phyloP scores from a whole-genome alignment of 2,113 vertebrate genomes.

The Eulemur macaco region DNA sequence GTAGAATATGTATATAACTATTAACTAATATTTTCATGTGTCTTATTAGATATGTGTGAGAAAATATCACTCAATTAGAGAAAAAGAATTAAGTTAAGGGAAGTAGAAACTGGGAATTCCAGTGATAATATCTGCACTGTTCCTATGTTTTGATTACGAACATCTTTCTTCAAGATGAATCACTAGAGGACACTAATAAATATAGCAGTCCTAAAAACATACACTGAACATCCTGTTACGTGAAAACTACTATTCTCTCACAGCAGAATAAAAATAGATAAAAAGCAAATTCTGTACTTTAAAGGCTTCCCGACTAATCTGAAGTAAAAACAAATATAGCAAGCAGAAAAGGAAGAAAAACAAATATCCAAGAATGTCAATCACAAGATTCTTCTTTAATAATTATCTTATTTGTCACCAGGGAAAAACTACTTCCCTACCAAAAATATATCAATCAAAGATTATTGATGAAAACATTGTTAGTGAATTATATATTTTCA shows the following conservation, averaged over 20 bases:
- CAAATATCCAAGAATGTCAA: neutral
- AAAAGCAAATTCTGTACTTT: neutral
- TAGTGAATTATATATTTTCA: neutral
- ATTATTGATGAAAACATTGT: neutral
- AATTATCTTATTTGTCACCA: neutral
- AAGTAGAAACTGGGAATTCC: neutral
- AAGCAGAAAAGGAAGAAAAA: neutral
- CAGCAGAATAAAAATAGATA: neutral
- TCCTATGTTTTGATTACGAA: neutral
- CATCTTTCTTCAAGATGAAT: neutral
- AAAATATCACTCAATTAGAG: neutral
- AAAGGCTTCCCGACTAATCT: neutral
- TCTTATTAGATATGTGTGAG: neutral
- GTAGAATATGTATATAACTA: neutral
- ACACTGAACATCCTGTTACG: neutral
- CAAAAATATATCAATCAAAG: neutral
- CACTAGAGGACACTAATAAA: neutral
- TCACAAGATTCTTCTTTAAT: neutral
- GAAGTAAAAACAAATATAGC: neutral
- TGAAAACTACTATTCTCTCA: conserved; percentile 2
- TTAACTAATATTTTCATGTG: neutral
- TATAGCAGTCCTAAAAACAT: neutral
- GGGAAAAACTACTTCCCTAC: neutral
- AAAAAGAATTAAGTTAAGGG: neutral
- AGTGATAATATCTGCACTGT: neutral